Percentiles rank a stretch among this genome's conserved stretches.
Evolutionary conservation across 2,113 vertebrate genomes (phyloP).

Genomic region (Calyptommatus sinebrachiatus): DNA sequence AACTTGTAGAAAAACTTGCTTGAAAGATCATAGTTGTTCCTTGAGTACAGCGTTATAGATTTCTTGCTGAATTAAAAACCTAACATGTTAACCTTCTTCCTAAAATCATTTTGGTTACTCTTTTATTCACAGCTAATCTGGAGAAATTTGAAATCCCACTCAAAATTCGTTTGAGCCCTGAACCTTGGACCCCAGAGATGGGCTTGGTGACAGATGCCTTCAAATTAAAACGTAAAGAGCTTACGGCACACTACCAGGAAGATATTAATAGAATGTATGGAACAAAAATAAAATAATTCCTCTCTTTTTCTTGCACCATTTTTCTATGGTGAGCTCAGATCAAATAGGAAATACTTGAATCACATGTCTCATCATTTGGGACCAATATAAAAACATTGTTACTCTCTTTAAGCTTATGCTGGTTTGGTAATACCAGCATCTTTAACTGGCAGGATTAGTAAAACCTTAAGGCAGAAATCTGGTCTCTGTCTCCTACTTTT

Average conservation of each 20-base stretch:
- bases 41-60: too few relatives aligned
- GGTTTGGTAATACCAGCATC: constrained; percentile 48
- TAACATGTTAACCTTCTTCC: background rate
- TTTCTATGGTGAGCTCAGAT: constrained; percentile 65
- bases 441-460: constrained; percentile 70
- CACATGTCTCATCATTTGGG: constrained; percentile 66
- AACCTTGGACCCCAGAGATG: constrained; percentile 93
- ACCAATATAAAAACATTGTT: constrained; percentile 59
- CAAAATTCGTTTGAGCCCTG: constrained; percentile 88
- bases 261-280: constrained; percentile 94
- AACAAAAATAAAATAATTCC: constrained; percentile 68
- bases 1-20: background rate
- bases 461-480: constrained; percentile 69
- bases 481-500: constrained; percentile 68
- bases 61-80: too few relatives aligned
- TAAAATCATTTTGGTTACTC: background rate
- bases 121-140: constrained; percentile 76
- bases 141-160: constrained; percentile 93
- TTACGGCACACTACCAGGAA: constrained; percentile 83
- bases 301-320: constrained; percentile 19
- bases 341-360: constrained; percentile 79
- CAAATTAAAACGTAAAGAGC: constrained; percentile 93
- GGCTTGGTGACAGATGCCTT: constrained; percentile 95
- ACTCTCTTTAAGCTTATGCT: constrained; percentile 60
- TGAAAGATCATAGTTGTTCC: background rate